phyloP scores from a whole-genome alignment of 2,113 vertebrate species.

The Pagrus major region DNA sequence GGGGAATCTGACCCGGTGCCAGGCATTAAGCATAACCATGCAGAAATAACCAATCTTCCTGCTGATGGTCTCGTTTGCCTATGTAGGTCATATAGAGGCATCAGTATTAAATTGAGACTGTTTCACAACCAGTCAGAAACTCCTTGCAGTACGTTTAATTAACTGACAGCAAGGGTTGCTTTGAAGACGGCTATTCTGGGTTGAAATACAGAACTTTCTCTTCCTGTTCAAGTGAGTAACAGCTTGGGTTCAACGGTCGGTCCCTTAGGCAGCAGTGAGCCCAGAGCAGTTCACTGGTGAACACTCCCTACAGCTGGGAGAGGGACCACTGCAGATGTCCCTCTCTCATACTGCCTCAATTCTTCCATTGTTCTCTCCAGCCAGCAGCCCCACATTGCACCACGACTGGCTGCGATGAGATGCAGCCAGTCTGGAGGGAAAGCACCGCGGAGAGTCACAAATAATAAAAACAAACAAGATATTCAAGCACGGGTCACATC shows the following conservation, averaged over 20 bases:
- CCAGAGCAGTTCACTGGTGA: slow-evolving; percentile 64
- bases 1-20: no score
- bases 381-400: slow-evolving; percentile 42
- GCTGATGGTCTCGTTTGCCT: no score
- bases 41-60: no score
- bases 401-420: slow-evolving; percentile 45
- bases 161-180: slow-evolving; percentile 19
- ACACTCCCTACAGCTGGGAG: slow-evolving; percentile 61
- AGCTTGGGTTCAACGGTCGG: slow-evolving; percentile 55
- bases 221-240: slow-evolving; percentile 52
- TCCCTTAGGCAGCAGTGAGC: slow-evolving; percentile 59
- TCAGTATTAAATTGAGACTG: no score
- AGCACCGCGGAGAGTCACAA: slow-evolving; percentile 35
- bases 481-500: slow-evolving; percentile 56
- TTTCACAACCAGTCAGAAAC: no score
- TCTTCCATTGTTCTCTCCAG: slow-evolving; percentile 43
- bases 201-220: slow-evolving; percentile 28
- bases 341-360: slow-evolving; percentile 53
- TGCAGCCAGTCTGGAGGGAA: slow-evolving; percentile 37
- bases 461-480: slow-evolving; percentile 60
- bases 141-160: background rate
- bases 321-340: slow-evolving; percentile 63
- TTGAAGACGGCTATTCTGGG: slow-evolving; percentile 29
- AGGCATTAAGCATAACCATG: no score
- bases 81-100: no score